Evolutionary conservation across 2,888 invertebrate species (phyloP).

Genomic region (Ennomos fuscantarius): DNA sequence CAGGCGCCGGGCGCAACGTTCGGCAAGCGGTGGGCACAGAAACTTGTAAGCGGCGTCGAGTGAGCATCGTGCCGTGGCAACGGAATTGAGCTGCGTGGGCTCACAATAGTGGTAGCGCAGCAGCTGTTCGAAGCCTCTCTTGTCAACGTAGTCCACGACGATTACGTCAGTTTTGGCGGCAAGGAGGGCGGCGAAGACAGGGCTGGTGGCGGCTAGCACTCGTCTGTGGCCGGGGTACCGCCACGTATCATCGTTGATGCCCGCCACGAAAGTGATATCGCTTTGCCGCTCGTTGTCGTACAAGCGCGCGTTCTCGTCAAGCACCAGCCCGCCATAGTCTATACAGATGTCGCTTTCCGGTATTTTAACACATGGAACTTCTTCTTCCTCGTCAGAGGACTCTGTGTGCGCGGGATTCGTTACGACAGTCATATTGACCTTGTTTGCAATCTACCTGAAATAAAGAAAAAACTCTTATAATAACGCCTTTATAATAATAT

Average conservation of each 20-base stretch:
- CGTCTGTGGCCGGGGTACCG: constrained; percentile 88
- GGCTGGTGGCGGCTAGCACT: constrained; percentile 86
- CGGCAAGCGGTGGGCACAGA: constrained; percentile 88
- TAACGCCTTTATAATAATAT: not conserved
- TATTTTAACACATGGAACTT: constrained; percentile 34
- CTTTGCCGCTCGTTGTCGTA: constrained; percentile 84
- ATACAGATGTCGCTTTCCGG: constrained; percentile 40
- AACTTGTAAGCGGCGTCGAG: constrained; percentile 91
- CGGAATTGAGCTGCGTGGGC: constrained; percentile 85
- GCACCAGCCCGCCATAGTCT: constrained; percentile 43
- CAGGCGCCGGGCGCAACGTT: constrained; percentile 88
- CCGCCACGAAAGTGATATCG: constrained; percentile 87
- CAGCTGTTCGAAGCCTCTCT: constrained; percentile 88
- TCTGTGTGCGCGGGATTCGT: constrained; percentile 72
- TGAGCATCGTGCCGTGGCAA: constrained; percentile 88
- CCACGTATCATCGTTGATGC: constrained; percentile 87
- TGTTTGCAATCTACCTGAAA: constrained; percentile 58
- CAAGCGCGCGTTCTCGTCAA: constrained; percentile 64
- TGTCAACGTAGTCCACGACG: constrained; percentile 86
- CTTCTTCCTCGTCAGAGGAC: constrained; percentile 64
- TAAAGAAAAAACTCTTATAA: constrained; percentile 31
- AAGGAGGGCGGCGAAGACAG: constrained; percentile 87
- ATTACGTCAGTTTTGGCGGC: constrained; percentile 73
- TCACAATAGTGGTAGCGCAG: constrained; percentile 88
- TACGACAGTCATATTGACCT: constrained; percentile 75